Evolutionary conservation across 2,113 vertebrate genomes (phyloP), one percentile per base, ranked within the genome.

Genomic region (Mesembrinibis cayennensis): DNA sequence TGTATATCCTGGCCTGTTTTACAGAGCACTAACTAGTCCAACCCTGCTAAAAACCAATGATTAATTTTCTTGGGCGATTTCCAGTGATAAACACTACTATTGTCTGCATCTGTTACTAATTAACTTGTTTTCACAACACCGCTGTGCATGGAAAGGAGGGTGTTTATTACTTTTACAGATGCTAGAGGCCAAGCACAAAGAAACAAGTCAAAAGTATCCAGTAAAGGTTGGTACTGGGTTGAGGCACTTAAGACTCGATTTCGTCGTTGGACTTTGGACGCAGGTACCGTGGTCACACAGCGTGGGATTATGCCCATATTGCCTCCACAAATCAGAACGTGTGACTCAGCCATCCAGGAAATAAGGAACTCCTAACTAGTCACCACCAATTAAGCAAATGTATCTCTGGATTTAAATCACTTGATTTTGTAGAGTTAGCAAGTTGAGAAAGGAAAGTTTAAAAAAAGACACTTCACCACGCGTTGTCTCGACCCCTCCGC

Each of bases 271-370:
- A 9, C 49, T 59, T 55, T 17, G 34, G 70, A 19, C 0, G 0
- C 2, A 7, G 62, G n/a, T 27, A 1, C 26, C 15, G 17, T 19
- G 62, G 25, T 25, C 38, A 13, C 0, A 9, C 2, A 34, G 20
- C 7, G 4, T 0, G 13, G 67, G 53, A 5, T 10, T 7, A 13
- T 0, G 6, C 10, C 58, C 23, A 0, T 3, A 1, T 40, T 36
- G 38, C 32, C 14, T 18, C 30, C 50, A 17, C 10, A 18, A 22
- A 10, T 4, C 4, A 1, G 49, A 16, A 11, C 0, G 15, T 3
- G 44, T 26, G 49, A 34, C 63, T 58, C 3, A 1, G 6, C 7
- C 4, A 9, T 16, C 32, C 70, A 8, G 89, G 78, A 81, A 84
- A 3, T 11, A 23, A 34, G 15, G 27, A 21, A 9, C 42, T 63